Conservation (phyloP, 2,797 vertebrate genomes). For the Carapus acus region DNA sequence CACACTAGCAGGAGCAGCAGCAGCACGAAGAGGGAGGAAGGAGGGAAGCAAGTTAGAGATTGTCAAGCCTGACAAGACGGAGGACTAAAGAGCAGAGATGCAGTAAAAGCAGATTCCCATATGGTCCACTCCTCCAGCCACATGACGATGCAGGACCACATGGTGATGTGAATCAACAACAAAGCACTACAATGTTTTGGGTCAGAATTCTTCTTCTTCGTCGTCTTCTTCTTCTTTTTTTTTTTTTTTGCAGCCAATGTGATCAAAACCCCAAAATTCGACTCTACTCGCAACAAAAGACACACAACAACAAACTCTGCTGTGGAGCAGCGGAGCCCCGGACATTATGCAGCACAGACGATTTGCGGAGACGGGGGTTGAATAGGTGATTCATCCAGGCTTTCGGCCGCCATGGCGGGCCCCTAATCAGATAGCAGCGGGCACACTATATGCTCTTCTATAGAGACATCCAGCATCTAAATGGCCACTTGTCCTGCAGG, state of each 20-base stretch:
- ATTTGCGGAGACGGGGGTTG: slow-evolving; percentile 37
- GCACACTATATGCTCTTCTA: slow-evolving; percentile 44
- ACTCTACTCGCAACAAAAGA: slow-evolving; percentile 30
- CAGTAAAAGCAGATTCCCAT: slow-evolving; percentile 27
- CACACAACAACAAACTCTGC: slow-evolving; percentile 39
- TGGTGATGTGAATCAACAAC: slow-evolving; percentile 18
- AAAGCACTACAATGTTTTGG: too few species aligned
- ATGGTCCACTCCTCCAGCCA: slow-evolving; percentile 22
- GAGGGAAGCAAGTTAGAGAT: slow-evolving; percentile 11
- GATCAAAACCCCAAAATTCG: slow-evolving; percentile 46
- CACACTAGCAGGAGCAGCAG: slow-evolving; percentile 10
- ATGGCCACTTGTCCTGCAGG: slow-evolving; percentile 60
- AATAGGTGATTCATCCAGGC: slow-evolving; percentile 53
- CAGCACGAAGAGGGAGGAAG: too few species aligned
- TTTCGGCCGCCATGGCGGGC: slow-evolving; percentile 30
- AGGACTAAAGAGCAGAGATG: slow-evolving; percentile 9
- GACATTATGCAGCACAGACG: slow-evolving; percentile 35
- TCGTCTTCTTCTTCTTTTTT: too few species aligned
- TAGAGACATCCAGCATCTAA: slow-evolving; percentile 48
- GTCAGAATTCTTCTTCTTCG: too few species aligned
- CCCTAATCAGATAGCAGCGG: slow-evolving; percentile 52
- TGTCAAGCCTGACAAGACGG: slow-evolving; percentile 12
- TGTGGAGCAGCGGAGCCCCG: slow-evolving; percentile 31
- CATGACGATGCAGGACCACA: slow-evolving; percentile 25
- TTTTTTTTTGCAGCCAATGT: slow-evolving; percentile 41